Evolutionary conservation across 2,888 invertebrate genomes (phyloP).

Genomic region (Acrobasis repandana): DNA sequence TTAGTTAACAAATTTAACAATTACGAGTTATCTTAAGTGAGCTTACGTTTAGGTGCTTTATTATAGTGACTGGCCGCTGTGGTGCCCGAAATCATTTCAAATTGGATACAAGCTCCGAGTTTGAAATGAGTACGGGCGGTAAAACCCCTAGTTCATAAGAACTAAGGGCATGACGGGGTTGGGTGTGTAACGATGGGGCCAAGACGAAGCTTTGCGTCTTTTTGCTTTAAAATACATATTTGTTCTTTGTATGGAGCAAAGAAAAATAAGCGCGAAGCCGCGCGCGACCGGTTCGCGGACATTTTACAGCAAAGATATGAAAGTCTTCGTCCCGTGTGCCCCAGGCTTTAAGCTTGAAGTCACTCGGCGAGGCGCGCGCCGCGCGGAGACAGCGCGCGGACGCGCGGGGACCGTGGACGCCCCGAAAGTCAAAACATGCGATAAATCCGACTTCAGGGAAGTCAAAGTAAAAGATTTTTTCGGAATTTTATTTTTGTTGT

Average conservation of each 20-base stretch:
- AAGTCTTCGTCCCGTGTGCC: not conserved
- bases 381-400: slow-evolving; percentile 16
- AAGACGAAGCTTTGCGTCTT: not conserved
- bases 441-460: slow-evolving; percentile 48
- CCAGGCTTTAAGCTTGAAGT: not conserved
- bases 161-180: slow-evolving; percentile 1
- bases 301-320: not conserved
- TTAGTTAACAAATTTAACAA: slow-evolving; percentile 16
- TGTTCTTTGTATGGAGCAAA: not conserved
- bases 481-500: slow-evolving; percentile 46
- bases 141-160: slow-evolving; percentile 10
- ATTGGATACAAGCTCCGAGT: not conserved
- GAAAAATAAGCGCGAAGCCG: not conserved
- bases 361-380: not conserved
- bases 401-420: slow-evolving; percentile 36
- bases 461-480: slow-evolving; percentile 57
- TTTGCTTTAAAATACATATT: slow-evolving; percentile 2
- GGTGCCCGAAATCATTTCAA: not conserved
- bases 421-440: slow-evolving; percentile 45
- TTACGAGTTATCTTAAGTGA: not conserved
- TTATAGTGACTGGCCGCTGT: slow-evolving; percentile 19
- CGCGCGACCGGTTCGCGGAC: not conserved
- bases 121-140: slow-evolving; percentile 5
- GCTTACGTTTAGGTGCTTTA: slow-evolving; percentile 4
- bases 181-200: not conserved